These are phyloP conservation scores for Stigmatopora nigra DNA, from an alignment of 2,113 vertebrate genomes.

Conservation along the genomic window DNA sequence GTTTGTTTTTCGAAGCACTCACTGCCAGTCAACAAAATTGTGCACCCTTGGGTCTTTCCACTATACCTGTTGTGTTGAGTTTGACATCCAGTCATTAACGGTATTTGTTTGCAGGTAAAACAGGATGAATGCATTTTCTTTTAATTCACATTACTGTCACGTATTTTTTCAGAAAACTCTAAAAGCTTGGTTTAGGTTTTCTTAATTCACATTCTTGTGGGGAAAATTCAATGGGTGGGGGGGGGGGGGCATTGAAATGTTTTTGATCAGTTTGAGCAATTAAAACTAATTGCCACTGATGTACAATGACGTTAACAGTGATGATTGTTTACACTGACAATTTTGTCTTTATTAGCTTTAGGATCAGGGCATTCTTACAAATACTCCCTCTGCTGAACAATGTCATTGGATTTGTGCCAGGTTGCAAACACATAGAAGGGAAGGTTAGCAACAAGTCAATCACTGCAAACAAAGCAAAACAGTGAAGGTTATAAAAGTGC, in stretches of 20 bases:
- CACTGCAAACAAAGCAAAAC: slow-evolving; percentile 48
- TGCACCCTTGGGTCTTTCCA: no score
- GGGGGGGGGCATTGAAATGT: no score
- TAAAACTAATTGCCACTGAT: slow-evolving; percentile 16
- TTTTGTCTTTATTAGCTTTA: slow-evolving; percentile 35
- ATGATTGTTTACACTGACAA: slow-evolving; percentile 28
- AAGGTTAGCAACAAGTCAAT: slow-evolving; percentile 65
- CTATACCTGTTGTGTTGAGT: not conserved
- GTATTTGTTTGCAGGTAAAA: not conserved
- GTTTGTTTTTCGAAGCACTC: no score
- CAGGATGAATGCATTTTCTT: not conserved
- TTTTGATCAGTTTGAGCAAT: slow-evolving; percentile 10
- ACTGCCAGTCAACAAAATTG: no score
- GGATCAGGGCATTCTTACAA: slow-evolving; percentile 19
- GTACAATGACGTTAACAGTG: slow-evolving; percentile 19
- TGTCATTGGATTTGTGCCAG: slow-evolving; percentile 45
- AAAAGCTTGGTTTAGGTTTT: not conserved
- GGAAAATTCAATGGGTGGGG: no score
- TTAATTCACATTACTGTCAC: not conserved
- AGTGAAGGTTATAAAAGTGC: slow-evolving; percentile 46
- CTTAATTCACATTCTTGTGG: not conserved
- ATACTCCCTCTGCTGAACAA: slow-evolving; percentile 32
- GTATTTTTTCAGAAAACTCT: not conserved
- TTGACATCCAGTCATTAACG: not conserved
- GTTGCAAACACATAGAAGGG: slow-evolving; percentile 34